Percentiles rank a stretch among this genome's conserved stretches.
phyloP scores from a whole-genome alignment of 2,113 vertebrate genomes.

The Odontesthes bonariensis region DNA sequence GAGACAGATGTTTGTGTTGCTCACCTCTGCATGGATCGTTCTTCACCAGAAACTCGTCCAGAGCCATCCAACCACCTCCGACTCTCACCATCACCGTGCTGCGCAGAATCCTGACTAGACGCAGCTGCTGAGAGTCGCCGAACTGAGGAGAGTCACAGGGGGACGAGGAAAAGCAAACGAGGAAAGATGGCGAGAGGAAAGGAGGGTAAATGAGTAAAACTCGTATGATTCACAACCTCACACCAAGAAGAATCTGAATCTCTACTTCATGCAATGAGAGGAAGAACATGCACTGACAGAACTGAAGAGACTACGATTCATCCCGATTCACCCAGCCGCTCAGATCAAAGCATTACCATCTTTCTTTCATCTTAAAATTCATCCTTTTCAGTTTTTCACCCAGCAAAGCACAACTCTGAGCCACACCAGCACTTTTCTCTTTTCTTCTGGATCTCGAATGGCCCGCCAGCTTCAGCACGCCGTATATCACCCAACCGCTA shows the following conservation, averaged over 20 bases:
- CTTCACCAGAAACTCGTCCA: slow-evolving; percentile 98
- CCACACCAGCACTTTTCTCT: slow-evolving; percentile 24
- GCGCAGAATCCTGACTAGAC: slow-evolving; percentile 95
- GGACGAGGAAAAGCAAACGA: not conserved
- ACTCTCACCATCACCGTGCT: slow-evolving; percentile 99
- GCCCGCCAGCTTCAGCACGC: slow-evolving; percentile 46
- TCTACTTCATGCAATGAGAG: slow-evolving; percentile 73
- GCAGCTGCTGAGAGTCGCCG: slow-evolving; percentile 98
- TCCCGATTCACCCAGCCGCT: slow-evolving; percentile 31
- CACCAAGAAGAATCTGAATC: slow-evolving; percentile 33
- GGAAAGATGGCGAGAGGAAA: not conserved
- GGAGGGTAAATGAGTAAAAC: slow-evolving; percentile 1
- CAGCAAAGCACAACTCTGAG: slow-evolving; percentile 58
- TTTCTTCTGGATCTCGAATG: slow-evolving; percentile 18
- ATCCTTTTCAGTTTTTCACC: not conserved
- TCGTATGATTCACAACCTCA: slow-evolving; percentile 34
- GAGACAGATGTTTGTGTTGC: slow-evolving; percentile 25
- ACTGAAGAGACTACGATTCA: not conserved
- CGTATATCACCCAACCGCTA: slow-evolving; percentile 57
- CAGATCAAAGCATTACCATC: not conserved
- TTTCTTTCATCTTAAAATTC: no score
- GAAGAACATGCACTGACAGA: slow-evolving; percentile 56
- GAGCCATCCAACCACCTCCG: slow-evolving; percentile 98
- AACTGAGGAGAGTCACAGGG: slow-evolving; percentile 80
- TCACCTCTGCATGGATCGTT: slow-evolving; percentile 99